These are phyloP conservation scores for Bombus ignitus DNA, from an alignment of 1,140 invertebrate genomes.

Conservation along the genomic window DNA sequence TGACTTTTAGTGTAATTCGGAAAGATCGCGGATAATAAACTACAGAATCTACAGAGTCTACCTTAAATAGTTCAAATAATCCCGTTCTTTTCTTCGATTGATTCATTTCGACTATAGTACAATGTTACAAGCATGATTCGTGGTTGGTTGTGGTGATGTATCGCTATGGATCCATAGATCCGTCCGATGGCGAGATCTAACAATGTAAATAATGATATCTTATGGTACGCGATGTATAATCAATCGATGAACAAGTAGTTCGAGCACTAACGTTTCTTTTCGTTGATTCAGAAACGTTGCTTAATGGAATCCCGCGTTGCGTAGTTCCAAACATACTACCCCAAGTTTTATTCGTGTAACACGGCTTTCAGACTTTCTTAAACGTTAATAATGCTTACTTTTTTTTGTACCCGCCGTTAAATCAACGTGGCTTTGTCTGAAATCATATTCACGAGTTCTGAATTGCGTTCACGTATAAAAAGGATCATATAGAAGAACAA, in stretches of 20 bases:
- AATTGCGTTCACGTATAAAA: constrained; percentile 14
- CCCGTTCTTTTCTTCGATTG: constrained; percentile 18
- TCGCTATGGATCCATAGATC: constrained; percentile 24
- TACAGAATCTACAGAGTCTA: constrained; percentile 48
- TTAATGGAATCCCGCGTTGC: constrained; percentile 38
- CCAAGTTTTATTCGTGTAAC: constrained; percentile 31
- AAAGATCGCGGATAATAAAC: constrained; percentile 46
- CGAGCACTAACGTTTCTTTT: constrained; percentile 34
- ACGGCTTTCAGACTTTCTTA: constrained; percentile 49
- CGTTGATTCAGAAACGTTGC: constrained; percentile 42
- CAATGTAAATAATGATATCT: constrained; percentile 22
- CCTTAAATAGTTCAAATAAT: constrained; percentile 47
- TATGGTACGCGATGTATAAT: constrained; percentile 25
- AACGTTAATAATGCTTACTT: constrained; percentile 47
- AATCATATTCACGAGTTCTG: constrained; percentile 63
- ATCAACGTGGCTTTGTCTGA: constrained; percentile 77
- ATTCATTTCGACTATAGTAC: constrained; percentile 46
- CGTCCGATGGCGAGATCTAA: constrained; percentile 24
- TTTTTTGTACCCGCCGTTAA: constrained; percentile 56
- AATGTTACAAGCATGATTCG: constrained; percentile 50
- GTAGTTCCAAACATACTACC: constrained; percentile 14
- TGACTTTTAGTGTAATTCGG: constrained; percentile 50
- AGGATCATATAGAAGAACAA: neutral
- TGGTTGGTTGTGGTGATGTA: constrained; percentile 1
- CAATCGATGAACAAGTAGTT: constrained; percentile 30